A percentile compares a stretch with the other conserved stretches of the same genome.
These are phyloP conservation scores for Ataeniobius toweri DNA, from an alignment of 2,797 vertebrate species.

Conservation along the genomic window DNA sequence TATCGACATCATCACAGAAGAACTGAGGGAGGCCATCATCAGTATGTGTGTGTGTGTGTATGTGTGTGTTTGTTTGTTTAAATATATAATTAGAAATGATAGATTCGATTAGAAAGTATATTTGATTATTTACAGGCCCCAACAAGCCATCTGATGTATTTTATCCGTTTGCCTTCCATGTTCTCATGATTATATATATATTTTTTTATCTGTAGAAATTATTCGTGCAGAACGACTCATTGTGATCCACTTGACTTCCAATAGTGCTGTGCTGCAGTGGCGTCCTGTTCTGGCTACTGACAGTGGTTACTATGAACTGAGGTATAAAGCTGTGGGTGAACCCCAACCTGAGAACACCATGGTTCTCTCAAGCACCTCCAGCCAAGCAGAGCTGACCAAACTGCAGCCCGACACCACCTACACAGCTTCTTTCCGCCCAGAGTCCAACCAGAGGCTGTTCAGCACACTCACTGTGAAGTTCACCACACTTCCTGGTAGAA, in stretches of 20 bases:
- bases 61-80: background rate
- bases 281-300: slow-evolving; percentile 55
- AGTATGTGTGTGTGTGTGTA: slow-evolving; percentile 70
- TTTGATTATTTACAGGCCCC: no score
- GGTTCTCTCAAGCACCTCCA: slow-evolving; percentile 44
- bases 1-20: slow-evolving; percentile 84
- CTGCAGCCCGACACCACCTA: slow-evolving; percentile 73
- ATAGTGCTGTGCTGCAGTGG: slow-evolving; percentile 76
- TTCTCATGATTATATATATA: background rate
- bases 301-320: slow-evolving; percentile 61
- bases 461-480: slow-evolving; percentile 64
- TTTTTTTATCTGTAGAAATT: slow-evolving; percentile 57
- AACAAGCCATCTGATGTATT: background rate
- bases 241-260: slow-evolving; percentile 62
- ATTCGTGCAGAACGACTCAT: slow-evolving; percentile 60
- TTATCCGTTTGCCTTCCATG: background rate
- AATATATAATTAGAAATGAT: background rate
- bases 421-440: slow-evolving; percentile 59
- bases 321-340: slow-evolving; percentile 30
- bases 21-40: slow-evolving; percentile 83
- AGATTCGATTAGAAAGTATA: background rate
- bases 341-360: slow-evolving; percentile 13
- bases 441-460: slow-evolving; percentile 54
- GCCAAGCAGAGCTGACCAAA: slow-evolving; percentile 50
- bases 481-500: slow-evolving; percentile 74